Base-by-base conservation (phyloP, 2,797 vertebrate species). In the Leptodactylus fallax region DNA sequence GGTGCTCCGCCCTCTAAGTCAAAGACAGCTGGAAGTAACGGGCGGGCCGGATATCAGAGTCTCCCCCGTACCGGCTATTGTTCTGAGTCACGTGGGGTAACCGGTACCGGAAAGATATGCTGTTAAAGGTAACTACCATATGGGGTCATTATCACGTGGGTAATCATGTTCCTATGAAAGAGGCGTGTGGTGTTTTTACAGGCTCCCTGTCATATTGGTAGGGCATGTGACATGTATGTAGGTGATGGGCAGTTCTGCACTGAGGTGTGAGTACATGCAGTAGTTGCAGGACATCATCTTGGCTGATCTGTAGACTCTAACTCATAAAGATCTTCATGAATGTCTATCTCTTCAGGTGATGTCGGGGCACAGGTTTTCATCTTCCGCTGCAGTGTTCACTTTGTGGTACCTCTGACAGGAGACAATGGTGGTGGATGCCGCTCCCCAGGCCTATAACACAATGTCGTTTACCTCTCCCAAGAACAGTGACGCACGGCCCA, bases 341-440 rank as follows among this genome's bases (percentile, higher is more conserved):
- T 27, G 6, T 79, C n/a, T 79, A 21, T 78, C 13, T 1, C 60
- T 36, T 7, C 63, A 80, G 85, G 77, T 47, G 12, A 49, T 45
- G 23, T 47, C 49, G 36, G 47, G 58, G 16, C 45, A 51, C 27
- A 27, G 58, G 53, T n/a, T 53, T 21, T 53, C 47, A 2, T n/a
- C 67, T 65, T 6, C 23, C 27, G n/a, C n/a, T 47, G 36, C 17
- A 13, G 10, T 53, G 8, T 78, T 51, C 6, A 5, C 17, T 14
- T 71, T 25, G 12, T 56, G 51, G 23, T 17, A 4, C 14, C 53
- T 79, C 51, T 79, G 76, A 79, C 13, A 17, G n/a, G 23, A 11
- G n/a, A 60, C 93, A 92, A 98, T 98, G 97, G 97, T 98, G 93
- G 94, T 97, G 94, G 96, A 96, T 91, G 95, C 96, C 0, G 94